A percentile compares a stretch with the other conserved stretches of the same genome.
Evolutionary conservation across 2,888 invertebrate genomes (phyloP).

Genomic region (Erynnis tages): DNA sequence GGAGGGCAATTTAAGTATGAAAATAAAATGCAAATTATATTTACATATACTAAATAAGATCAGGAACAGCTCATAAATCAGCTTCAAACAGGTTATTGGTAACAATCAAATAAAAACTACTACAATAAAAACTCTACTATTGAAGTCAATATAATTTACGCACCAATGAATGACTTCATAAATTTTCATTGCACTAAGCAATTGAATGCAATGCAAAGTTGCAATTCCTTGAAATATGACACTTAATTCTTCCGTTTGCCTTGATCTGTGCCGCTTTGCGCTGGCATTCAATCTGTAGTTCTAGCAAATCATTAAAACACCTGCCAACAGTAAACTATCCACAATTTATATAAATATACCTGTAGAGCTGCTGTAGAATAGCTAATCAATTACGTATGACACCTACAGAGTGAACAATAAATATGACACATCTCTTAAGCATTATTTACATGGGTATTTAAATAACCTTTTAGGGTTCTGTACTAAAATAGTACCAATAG

Average conservation of each 20-base stretch:
- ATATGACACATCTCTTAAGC: background rate
- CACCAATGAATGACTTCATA: background rate
- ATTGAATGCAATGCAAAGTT: conserved; percentile 7
- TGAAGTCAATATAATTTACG: background rate
- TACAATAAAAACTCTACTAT: no score
- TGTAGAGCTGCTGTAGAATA: background rate
- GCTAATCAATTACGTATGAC: background rate
- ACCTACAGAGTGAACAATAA: background rate
- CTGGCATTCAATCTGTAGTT: conserved; percentile 10
- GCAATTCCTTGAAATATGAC: conserved; percentile 25
- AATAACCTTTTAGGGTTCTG: no score
- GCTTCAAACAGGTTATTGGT: no score
- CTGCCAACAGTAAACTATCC: conserved; percentile 9
- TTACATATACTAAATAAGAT: no score
- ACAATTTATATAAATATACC: background rate
- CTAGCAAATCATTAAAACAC: conserved; percentile 9
- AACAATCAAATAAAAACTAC: no score
- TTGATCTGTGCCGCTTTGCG: conserved; percentile 21
- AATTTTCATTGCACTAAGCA: conserved; percentile 4
- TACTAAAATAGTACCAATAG: no score
- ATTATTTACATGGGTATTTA: background rate
- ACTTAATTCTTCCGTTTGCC: conserved; percentile 12
- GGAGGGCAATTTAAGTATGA: no score
- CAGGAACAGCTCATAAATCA: no score
- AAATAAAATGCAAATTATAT: no score